Evolutionary conservation across 2,113 vertebrate genomes (phyloP).

Genomic region (Oryzias javanicus): DNA sequence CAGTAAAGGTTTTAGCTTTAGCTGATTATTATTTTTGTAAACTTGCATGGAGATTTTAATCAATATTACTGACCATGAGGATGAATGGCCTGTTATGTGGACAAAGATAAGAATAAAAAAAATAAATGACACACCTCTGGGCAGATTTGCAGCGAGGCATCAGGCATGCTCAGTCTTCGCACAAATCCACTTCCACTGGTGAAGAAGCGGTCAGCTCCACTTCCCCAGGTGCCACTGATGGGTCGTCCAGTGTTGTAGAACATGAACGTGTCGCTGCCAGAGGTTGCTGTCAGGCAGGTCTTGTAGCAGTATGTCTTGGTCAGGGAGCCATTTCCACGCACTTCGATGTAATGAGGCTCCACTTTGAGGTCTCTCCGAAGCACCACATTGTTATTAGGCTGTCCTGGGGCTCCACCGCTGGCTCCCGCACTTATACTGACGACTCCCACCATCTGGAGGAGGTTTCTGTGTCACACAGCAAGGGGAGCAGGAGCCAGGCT

Average conservation of each 20-base stretch:
- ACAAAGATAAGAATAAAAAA: slow-evolving; percentile 26
- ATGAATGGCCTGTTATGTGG: slow-evolving; percentile 4
- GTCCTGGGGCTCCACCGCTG: slow-evolving; percentile 65
- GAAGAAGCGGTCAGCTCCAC: slow-evolving; percentile 87
- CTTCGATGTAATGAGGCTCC: slow-evolving; percentile 95
- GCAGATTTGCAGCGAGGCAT: slow-evolving; percentile 78
- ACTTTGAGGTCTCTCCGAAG: slow-evolving; percentile 90
- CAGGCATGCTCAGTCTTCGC: slow-evolving; percentile 88
- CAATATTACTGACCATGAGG: slow-evolving; percentile 1
- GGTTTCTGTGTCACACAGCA: slow-evolving; percentile 86
- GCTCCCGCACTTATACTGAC: slow-evolving; percentile 59
- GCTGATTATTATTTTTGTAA: background rate
- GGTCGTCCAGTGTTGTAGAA: slow-evolving; percentile 97
- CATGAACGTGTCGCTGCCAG: slow-evolving; percentile 97
- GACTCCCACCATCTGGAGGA: slow-evolving; percentile 83
- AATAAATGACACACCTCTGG: slow-evolving; percentile 63
- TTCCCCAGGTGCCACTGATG: slow-evolving; percentile 85
- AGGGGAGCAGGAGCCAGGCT: slow-evolving; percentile 86
- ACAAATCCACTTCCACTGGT: slow-evolving; percentile 91
- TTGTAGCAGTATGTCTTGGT: slow-evolving; percentile 99
- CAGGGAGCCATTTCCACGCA: slow-evolving; percentile 93
- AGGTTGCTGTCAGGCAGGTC: slow-evolving; percentile 92
- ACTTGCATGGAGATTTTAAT: background rate
- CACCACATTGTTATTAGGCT: slow-evolving; percentile 91
- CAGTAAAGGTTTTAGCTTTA: background rate